A percentile compares a stretch with the other conserved stretches of the same genome.
These are phyloP conservation scores for Pardosa pseudoannulata DNA, from an alignment of 2,888 invertebrate species.

Conservation along the genomic window DNA sequence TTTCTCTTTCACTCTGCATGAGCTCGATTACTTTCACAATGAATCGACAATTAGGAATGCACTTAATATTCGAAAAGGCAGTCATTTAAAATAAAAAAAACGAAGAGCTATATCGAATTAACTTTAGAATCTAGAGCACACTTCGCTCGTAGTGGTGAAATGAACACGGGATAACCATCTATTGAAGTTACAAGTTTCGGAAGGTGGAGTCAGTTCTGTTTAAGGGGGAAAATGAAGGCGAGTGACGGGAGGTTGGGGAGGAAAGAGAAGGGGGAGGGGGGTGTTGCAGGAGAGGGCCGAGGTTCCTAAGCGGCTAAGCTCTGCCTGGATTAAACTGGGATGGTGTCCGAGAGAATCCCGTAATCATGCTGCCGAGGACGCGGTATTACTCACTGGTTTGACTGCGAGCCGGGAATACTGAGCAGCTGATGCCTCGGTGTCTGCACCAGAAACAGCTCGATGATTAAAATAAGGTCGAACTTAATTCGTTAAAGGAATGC, in stretches of 20 bases:
- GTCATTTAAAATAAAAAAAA: too few species aligned
- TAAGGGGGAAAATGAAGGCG: constrained; percentile 2
- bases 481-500: not conserved
- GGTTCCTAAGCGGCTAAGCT: constrained; percentile 16
- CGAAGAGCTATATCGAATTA: too few species aligned
- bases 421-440: constrained; percentile 7
- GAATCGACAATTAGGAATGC: too few species aligned
- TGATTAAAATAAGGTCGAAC: not conserved
- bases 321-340: constrained; percentile 46
- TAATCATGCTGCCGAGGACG: constrained; percentile 46
- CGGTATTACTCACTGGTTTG: constrained; percentile 52
- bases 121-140: too few species aligned
- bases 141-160: too few species aligned
- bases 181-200: too few species aligned
- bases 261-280: not conserved
- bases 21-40: too few species aligned
- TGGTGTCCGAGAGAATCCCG: constrained; percentile 26
- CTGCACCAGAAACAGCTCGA: not conserved
- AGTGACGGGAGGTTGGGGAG: too few species aligned
- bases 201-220: not conserved
- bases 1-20: too few species aligned
- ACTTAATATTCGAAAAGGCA: too few species aligned
- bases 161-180: too few species aligned
- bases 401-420: constrained; percentile 31
- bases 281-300: not conserved